A percentile compares a stretch with the other conserved stretches of the same genome.
phyloP scores from a whole-genome alignment of 1,140 invertebrate genomes.

The Cepaea nemoralis region DNA sequence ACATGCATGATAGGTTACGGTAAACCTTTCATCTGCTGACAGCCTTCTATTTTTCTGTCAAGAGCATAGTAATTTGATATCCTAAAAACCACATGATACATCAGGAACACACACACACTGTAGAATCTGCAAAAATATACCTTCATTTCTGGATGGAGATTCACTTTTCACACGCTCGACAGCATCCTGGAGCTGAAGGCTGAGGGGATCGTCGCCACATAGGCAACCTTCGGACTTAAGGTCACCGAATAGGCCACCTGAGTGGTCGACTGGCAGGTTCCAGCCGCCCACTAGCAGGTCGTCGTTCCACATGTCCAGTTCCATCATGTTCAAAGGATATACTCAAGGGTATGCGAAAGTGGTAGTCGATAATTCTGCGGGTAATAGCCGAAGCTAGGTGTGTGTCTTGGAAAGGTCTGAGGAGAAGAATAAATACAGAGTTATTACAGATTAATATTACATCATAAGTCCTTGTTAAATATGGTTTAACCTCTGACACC shows the following conservation, averaged over 20 bases:
- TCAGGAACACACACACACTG: neutral
- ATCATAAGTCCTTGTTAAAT: too few species aligned
- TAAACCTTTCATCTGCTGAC: too few species aligned
- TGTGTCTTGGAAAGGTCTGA: slow-evolving; percentile 43
- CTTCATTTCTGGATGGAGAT: slow-evolving; percentile 40
- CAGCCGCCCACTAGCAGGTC: slow-evolving; percentile 45
- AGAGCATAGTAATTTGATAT: too few species aligned
- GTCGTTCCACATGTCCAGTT: slow-evolving; percentile 47
- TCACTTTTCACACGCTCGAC: slow-evolving; percentile 29
- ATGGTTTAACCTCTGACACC: too few species aligned
- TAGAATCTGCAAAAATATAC: slow-evolving; percentile 4
- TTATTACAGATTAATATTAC: too few species aligned
- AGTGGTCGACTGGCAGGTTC: slow-evolving; percentile 35
- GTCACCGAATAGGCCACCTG: slow-evolving; percentile 45
- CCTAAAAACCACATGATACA: too few species aligned
- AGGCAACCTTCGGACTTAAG: slow-evolving; percentile 22
- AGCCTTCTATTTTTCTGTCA: too few species aligned
- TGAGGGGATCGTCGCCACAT: slow-evolving; percentile 31
- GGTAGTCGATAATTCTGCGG: slow-evolving; percentile 2
- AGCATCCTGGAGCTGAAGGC: slow-evolving; percentile 45
- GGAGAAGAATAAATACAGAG: slow-evolving; percentile 16
- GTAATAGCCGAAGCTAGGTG: slow-evolving; percentile 42
- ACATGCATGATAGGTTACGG: too few species aligned
- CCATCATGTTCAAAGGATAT: slow-evolving; percentile 30
- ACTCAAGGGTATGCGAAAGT: slow-evolving; percentile 8